Evolutionary conservation across 1,140 invertebrate genomes (phyloP).

Genomic region (Pollicipes pollicipes): DNA sequence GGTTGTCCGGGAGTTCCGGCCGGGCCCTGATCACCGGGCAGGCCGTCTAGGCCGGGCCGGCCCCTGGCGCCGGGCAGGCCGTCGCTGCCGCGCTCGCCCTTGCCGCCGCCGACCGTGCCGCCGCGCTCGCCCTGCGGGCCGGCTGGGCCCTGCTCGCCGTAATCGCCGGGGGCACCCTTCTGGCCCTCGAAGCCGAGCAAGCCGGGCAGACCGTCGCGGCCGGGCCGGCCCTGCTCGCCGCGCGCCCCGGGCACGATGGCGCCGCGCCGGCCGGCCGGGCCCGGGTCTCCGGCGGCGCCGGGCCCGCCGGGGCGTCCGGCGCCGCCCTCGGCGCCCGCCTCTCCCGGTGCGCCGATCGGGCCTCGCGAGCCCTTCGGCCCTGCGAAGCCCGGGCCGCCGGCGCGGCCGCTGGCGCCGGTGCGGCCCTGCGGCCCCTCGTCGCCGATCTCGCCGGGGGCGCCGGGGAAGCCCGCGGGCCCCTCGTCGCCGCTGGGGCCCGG

Average conservation of each 20-base stretch:
- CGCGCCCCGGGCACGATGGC: slow-evolving; percentile 39
- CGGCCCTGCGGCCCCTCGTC: slow-evolving; percentile 17
- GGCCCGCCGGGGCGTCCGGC: slow-evolving; percentile 19
- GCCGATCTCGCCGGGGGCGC: slow-evolving; percentile 19
- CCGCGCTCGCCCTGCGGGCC: slow-evolving; percentile 26
- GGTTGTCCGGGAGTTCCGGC: neutral
- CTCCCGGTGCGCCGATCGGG: slow-evolving; percentile 29
- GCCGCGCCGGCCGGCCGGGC: slow-evolving; percentile 39
- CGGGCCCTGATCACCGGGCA: slow-evolving; percentile 5
- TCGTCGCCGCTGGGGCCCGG: neutral
- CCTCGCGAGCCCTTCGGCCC: slow-evolving; percentile 23
- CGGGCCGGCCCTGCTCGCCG: slow-evolving; percentile 56
- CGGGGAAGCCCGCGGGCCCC: slow-evolving; percentile 13
- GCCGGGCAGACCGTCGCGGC: slow-evolving; percentile 47
- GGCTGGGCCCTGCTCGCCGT: slow-evolving; percentile 22
- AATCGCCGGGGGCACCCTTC: slow-evolving; percentile 39
- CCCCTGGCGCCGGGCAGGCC: slow-evolving; percentile 9
- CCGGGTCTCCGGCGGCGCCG: slow-evolving; percentile 32
- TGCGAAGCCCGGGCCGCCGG: slow-evolving; percentile 31
- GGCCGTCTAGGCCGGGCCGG: neutral
- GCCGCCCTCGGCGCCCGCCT: slow-evolving; percentile 17
- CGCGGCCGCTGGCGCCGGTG: slow-evolving; percentile 28
- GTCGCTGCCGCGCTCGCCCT: slow-evolving; percentile 2
- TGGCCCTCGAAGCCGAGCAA: slow-evolving; percentile 43
- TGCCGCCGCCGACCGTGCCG: neutral